Evolutionary conservation across 2,888 invertebrate species (phyloP).

Genomic region (Calliopum simillimum): DNA sequence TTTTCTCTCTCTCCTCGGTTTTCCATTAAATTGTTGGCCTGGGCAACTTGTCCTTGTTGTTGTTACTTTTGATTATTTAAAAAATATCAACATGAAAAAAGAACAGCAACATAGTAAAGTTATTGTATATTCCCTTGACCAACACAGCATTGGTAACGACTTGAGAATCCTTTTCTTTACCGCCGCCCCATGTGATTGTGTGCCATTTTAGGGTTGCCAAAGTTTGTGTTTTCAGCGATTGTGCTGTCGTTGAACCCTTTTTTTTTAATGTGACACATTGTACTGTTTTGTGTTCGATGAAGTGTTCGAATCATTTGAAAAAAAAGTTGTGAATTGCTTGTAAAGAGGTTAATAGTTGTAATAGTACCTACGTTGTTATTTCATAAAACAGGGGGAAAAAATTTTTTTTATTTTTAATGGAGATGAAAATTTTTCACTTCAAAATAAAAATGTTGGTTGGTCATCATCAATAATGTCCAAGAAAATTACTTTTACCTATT

Average conservation of each 20-base stretch:
- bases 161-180: conserved; percentile 21
- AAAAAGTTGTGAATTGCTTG: too few species aligned
- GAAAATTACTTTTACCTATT: too few species aligned
- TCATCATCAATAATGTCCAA: too few species aligned
- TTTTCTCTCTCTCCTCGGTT: conserved; percentile 13
- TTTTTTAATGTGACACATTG: conserved; percentile 27
- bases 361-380: too few species aligned
- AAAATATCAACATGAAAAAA: conserved; percentile 20
- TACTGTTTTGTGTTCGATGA: neutral
- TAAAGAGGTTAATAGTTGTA: too few species aligned
- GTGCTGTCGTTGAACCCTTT: conserved; percentile 21
- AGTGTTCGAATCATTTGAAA: too few species aligned
- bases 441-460: too few species aligned
- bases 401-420: too few species aligned
- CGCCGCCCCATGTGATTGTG: conserved; percentile 1
- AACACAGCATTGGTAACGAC: conserved; percentile 3
- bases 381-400: too few species aligned
- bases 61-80: conserved; percentile 16
- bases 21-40: neutral
- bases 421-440: too few species aligned
- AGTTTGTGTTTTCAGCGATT: conserved; percentile 30
- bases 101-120: neutral
- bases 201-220: conserved; percentile 28
- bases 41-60: conserved; percentile 15
- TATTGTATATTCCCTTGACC: conserved; percentile 9